These are phyloP conservation scores for Phalangium opilio DNA, from an alignment of 2,888 invertebrate species.

Conservation along the genomic window DNA sequence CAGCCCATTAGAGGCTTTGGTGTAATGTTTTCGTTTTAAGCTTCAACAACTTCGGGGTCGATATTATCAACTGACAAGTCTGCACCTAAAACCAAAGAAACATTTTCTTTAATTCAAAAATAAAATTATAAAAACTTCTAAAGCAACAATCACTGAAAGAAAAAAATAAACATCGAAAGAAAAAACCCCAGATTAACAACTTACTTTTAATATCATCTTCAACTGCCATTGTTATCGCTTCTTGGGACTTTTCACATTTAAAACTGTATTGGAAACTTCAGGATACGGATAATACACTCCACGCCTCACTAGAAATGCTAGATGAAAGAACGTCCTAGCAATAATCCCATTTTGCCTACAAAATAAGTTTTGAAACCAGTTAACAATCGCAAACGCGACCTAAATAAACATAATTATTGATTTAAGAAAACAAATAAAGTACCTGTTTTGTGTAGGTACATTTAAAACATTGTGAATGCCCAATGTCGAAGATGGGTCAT, in stretches of 20 bases:
- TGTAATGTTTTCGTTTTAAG: slow-evolving; percentile 12
- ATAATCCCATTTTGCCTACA: too few relatives aligned
- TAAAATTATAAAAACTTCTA: not conserved
- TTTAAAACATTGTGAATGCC: not conserved
- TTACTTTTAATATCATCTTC: not conserved
- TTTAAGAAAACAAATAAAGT: too few relatives aligned
- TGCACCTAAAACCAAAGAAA: slow-evolving; percentile 6
- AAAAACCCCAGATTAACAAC: not conserved
- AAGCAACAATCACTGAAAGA: not conserved
- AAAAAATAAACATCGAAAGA: not conserved
- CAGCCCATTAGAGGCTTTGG: too few relatives aligned
- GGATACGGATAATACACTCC: slow-evolving; percentile 6
- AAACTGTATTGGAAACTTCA: slow-evolving; percentile 18
- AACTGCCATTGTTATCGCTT: not conserved
- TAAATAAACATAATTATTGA: too few relatives aligned
- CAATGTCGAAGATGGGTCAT: not conserved
- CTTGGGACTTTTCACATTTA: slow-evolving; percentile 13
- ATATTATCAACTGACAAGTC: slow-evolving; percentile 12
- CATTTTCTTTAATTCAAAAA: not conserved
- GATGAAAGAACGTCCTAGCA: too few relatives aligned
- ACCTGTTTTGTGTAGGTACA: not conserved
- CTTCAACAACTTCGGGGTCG: slow-evolving; percentile 10
- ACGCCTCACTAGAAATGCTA: too few relatives aligned
- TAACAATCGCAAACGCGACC: too few relatives aligned
- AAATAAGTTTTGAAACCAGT: too few relatives aligned